Percentiles rank a stretch among this genome's conserved stretches.
These are phyloP conservation scores for Clanis bilineata DNA, from an alignment of 2,888 invertebrate species.

Conservation along the genomic window DNA sequence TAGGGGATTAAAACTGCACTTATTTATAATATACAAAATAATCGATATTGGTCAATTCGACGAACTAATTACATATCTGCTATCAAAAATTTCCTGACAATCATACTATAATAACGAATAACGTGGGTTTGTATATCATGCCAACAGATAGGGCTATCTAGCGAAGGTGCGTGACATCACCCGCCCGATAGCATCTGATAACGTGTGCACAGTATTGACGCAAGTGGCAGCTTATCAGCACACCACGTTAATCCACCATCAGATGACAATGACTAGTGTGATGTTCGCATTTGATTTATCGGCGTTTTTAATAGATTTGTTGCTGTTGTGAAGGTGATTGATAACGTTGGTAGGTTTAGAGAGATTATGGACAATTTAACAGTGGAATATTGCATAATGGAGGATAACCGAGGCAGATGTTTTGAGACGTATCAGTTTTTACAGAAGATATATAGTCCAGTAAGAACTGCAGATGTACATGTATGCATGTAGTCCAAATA, in stretches of 20 bases:
- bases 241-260: conserved; percentile 23
- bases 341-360: neutral
- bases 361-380: neutral
- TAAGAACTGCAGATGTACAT: neutral
- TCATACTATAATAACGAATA: neutral
- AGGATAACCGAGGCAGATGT: neutral
- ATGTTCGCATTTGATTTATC: neutral
- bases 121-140: conserved; percentile 2
- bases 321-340: neutral
- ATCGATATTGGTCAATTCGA: too few species aligned
- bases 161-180: conserved; percentile 23
- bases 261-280: conserved; percentile 14
- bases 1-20: neutral
- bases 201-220: conserved; percentile 26
- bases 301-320: neutral
- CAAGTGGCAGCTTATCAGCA: conserved; percentile 28
- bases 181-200: conserved; percentile 13
- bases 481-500: too few species aligned
- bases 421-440: neutral
- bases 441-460: neutral
- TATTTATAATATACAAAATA: too few species aligned
- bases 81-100: neutral
- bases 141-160: conserved; percentile 5
- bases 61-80: neutral
- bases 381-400: neutral